Percentiles rank a stretch among this genome's conserved stretches.
phyloP scores from a whole-genome alignment of 1,140 invertebrate species.

The Eriosoma lanigerum region DNA sequence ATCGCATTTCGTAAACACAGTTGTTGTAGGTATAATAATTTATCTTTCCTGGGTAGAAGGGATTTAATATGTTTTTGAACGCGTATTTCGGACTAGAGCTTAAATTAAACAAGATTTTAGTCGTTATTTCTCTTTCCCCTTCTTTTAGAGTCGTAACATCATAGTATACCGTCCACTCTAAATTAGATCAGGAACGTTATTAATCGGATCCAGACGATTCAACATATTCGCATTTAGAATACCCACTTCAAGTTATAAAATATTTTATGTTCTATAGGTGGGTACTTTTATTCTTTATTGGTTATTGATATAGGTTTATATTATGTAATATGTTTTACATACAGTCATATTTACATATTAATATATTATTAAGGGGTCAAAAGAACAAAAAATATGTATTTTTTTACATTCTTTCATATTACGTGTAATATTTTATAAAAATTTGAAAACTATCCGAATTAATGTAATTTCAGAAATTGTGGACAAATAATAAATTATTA shows the following conservation, averaged over 20 bases:
- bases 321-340: no score
- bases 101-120: slow-evolving; percentile 47
- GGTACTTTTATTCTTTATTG: no score
- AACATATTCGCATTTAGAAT: neutral
- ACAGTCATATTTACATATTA: no score
- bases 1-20: slow-evolving; percentile 47
- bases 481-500: no score
- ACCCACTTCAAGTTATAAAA: slow-evolving; percentile 5
- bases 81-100: slow-evolving; percentile 32
- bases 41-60: slow-evolving; percentile 43
- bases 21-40: slow-evolving; percentile 51
- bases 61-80: slow-evolving; percentile 51
- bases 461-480: no score
- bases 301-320: no score
- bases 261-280: no score
- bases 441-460: no score
- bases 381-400: no score
- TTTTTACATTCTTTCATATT: no score
- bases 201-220: neutral
- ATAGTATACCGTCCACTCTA: slow-evolving; percentile 12
- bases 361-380: no score
- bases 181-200: slow-evolving; percentile 40
- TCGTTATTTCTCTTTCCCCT: slow-evolving; percentile 24
- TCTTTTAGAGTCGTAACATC: neutral
- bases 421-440: no score